Evolutionary conservation across 2,797 vertebrate genomes (phyloP).

Genomic region (Oreochromis grahami): DNA sequence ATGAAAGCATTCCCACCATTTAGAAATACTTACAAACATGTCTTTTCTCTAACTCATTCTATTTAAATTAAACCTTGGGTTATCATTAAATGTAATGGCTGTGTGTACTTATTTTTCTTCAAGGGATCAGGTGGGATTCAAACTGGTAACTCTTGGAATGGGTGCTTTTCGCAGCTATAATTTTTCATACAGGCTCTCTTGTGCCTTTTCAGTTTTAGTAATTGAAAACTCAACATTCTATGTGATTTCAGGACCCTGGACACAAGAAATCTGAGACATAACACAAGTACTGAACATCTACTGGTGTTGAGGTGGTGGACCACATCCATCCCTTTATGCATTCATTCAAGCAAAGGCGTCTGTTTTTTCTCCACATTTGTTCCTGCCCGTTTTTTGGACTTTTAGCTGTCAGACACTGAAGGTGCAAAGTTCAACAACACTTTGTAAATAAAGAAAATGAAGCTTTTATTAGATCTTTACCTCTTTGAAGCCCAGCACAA

Average conservation of each 20-base stretch:
- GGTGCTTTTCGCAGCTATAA: not conserved
- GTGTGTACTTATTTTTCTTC: rapidly evolving
- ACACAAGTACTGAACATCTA: no score
- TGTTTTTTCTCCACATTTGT: not conserved
- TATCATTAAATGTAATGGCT: not conserved
- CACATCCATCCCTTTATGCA: not conserved
- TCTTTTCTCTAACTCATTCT: not conserved
- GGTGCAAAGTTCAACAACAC: not conserved
- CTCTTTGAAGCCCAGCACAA: not conserved
- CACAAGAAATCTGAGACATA: no score
- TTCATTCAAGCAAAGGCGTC: not conserved
- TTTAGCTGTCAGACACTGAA: not conserved
- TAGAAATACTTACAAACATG: not conserved
- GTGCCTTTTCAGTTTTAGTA: no score
- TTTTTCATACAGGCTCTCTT: no score
- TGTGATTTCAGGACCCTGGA: no score
- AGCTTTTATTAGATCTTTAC: constrained; percentile 26
- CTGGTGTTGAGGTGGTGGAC: not conserved
- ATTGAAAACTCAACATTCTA: no score
- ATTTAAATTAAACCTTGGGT: not conserved
- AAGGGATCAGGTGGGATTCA: not conserved
- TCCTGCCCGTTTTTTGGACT: rapidly evolving
- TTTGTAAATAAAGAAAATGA: not conserved
- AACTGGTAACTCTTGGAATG: not conserved
- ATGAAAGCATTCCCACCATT: not conserved